These are phyloP conservation scores for Plecotus auritus DNA, from an alignment of 2,113 vertebrate genomes.

Conservation along the genomic window DNA sequence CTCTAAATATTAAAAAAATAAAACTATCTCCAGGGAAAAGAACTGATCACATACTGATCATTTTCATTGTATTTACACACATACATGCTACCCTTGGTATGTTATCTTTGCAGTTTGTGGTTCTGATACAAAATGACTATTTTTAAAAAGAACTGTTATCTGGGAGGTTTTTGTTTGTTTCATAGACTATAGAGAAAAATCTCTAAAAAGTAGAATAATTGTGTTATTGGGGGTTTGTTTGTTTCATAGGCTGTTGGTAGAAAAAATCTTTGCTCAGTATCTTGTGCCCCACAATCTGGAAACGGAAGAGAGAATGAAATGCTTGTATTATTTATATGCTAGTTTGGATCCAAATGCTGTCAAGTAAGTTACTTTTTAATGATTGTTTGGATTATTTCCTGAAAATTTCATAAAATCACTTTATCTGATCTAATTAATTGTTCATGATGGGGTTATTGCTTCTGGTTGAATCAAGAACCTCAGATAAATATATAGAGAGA, in stretches of 20 bases:
- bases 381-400: neutral
- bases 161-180: slow-evolving; percentile 40
- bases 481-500: neutral
- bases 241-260: slow-evolving; percentile 90
- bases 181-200: slow-evolving; percentile 94
- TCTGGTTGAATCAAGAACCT: neutral
- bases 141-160: neutral
- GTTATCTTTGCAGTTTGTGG: neutral
- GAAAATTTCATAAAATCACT: slow-evolving; percentile 16
- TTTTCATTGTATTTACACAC: neutral
- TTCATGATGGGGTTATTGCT: neutral
- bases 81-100: neutral
- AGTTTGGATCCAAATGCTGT: slow-evolving; percentile 98
- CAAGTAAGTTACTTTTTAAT: slow-evolving; percentile 88
- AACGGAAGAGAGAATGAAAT: slow-evolving; percentile 99
- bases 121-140: neutral
- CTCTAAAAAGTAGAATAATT: neutral
- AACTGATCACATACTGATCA: neutral
- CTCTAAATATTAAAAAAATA: neutral
- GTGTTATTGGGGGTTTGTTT: slow-evolving; percentile 34
- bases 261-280: slow-evolving; percentile 99
- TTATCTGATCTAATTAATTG: neutral
- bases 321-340: slow-evolving; percentile 98
- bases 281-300: slow-evolving; percentile 98
- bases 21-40: neutral